Evolutionary conservation across 2,888 invertebrate genomes (phyloP).

Genomic region (Herminia tarsipennalis): DNA sequence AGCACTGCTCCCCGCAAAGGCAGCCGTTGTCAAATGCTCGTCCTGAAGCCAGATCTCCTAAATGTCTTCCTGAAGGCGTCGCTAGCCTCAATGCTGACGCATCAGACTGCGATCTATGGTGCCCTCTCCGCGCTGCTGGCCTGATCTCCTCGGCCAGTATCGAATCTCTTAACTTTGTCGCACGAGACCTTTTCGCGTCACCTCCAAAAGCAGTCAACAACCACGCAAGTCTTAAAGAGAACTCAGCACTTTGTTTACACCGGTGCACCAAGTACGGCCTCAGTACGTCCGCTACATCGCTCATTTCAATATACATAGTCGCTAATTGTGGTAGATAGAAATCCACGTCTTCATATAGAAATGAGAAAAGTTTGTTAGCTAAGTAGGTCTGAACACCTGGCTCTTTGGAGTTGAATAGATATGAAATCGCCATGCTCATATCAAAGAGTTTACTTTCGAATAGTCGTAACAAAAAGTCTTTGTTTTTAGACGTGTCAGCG

Average conservation of each 20-base stretch:
- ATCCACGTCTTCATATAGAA: constrained; percentile 96
- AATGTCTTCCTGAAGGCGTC: constrained; percentile 87
- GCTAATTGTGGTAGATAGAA: constrained; percentile 99
- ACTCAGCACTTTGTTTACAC: constrained; percentile 97
- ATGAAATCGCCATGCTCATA: constrained; percentile 99
- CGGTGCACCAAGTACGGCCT: constrained; percentile 80
- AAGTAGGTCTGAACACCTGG: constrained; percentile 99
- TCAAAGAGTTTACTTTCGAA: constrained; percentile 99
- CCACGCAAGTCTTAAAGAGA: constrained; percentile 98
- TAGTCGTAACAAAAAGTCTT: constrained; percentile 92
- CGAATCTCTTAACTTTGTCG: constrained; percentile 74
- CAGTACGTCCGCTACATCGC: constrained; percentile 95
- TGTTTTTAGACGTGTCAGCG: constrained; percentile 78
- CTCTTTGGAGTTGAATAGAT: constrained; percentile 99
- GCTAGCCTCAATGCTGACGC: constrained; percentile 89
- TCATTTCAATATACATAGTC: constrained; percentile 99
- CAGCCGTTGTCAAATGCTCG: constrained; percentile 99
- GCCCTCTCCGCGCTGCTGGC: constrained; percentile 75
- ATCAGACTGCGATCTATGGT: constrained; percentile 91
- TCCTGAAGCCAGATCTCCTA: constrained; percentile 97
- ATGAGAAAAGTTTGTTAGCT: constrained; percentile 98
- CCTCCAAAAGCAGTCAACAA: constrained; percentile 97
- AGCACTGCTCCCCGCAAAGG: constrained; percentile 93
- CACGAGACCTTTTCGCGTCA: constrained; percentile 77
- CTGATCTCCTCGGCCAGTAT: constrained; percentile 79